These are phyloP conservation scores for Tinamus guttatus DNA, from an alignment of 2,113 vertebrate species.

Conservation along the genomic window DNA sequence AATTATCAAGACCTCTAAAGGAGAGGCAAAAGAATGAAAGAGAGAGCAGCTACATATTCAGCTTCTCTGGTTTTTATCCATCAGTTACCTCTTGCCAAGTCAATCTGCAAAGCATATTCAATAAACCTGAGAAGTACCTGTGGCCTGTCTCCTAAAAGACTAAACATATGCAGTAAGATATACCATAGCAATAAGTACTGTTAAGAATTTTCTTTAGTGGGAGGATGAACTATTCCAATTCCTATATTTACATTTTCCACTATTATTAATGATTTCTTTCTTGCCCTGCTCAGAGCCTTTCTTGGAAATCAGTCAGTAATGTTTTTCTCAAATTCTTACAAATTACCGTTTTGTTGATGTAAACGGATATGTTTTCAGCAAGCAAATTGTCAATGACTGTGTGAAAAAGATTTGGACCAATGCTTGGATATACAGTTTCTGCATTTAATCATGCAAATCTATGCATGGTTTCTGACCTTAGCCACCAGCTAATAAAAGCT, in stretches of 20 bases:
- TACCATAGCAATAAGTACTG: not conserved
- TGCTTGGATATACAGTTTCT: not conserved
- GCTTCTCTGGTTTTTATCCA: not conserved
- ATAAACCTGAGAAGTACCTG: not conserved
- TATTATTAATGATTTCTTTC: not conserved
- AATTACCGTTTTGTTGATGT: not conserved
- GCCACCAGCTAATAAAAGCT: not conserved
- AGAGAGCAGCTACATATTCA: not conserved
- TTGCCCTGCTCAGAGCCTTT: not conserved
- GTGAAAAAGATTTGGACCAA: not conserved
- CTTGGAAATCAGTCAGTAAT: not conserved
- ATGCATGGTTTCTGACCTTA: not conserved
- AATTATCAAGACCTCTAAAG: conserved; percentile 66
- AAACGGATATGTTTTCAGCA: not conserved
- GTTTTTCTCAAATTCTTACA: not conserved
- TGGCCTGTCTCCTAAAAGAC: not conserved
- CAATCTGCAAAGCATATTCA: not conserved
- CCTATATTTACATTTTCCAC: not conserved
- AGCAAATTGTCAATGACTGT: not conserved
- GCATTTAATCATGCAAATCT: not conserved
- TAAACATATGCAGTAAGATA: not conserved
- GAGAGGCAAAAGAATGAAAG: not conserved
- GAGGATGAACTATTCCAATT: not conserved
- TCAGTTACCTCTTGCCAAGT: not conserved
- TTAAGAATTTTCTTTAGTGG: not conserved